Base-by-base conservation (phyloP, 2,888 invertebrate species). In the Netelia inedita region DNA sequence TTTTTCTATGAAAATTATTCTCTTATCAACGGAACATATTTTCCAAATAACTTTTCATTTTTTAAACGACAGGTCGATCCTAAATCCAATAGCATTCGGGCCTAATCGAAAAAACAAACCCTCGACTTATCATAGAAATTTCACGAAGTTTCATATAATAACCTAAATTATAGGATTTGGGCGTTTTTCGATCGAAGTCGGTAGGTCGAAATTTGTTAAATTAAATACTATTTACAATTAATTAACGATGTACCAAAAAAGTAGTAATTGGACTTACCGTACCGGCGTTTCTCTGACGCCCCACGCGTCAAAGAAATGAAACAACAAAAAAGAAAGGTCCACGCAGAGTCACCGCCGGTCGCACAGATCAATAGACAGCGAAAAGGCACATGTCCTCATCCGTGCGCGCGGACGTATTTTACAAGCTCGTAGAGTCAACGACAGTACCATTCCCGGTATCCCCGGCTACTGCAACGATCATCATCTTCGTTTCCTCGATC, bases 321-420 rank as follows among this genome's bases (percentile, higher is more conserved):
- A 2, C 53, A 71, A 75, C 59, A 68, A 79, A 71, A 88, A 90
- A 89, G 86, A 87, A 88, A 89, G 87, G 89, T 88, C 89, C 74
- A 59, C 82, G 73, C 61, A 82, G 78, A 76, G 68, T 71, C 80
- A 85, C 78, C 87, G 87, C 90, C 88, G 88, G 84, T 61, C 50
- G 90, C 87, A 87, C 87, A 89, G 92, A 93, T 93, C 93, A 93
- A 93, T 93, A 93, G 88, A 86, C 89, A 86, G 85, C 86, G 85
- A 88, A 90, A 90, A 90, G 90, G 89, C 92, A 92, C 92, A 91
- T 92, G 91, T 89, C 89, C 85, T 82, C 82, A 82, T 82, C 75
- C 59, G 65, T 79, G 61, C 16, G 68, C 19, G 69, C 73, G 50
- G 41, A 19, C 43, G 65, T n/a, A n/a, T 16, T 65, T 65, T 72